A percentile compares a stretch with the other conserved stretches of the same genome.
These are phyloP conservation scores for Mythimna loreyi DNA, from an alignment of 2,888 invertebrate genomes.

Conservation along the genomic window DNA sequence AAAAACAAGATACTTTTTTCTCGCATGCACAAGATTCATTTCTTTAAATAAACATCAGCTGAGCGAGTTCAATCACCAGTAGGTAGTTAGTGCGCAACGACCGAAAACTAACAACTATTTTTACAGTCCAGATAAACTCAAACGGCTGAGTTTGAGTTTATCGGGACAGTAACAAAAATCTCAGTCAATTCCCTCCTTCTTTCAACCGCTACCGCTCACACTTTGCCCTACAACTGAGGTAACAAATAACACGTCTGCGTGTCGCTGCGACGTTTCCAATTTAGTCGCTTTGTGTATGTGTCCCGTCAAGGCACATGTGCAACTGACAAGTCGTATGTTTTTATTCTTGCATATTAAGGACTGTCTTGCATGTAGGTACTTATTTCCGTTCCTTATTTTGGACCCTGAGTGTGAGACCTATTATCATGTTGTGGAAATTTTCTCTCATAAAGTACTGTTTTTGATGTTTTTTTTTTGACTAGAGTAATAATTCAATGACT, in stretches of 20 bases:
- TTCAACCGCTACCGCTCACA: slow-evolving; percentile 28
- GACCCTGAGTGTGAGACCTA: not conserved
- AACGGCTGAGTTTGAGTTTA: too few relatives aligned
- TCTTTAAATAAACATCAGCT: too few relatives aligned
- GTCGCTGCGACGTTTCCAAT: slow-evolving; percentile 78
- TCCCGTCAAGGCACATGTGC: slow-evolving; percentile 72
- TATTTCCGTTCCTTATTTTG: slow-evolving; percentile 13
- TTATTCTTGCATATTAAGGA: slow-evolving; percentile 63
- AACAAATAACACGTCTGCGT: slow-evolving; percentile 79
- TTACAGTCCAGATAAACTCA: too few relatives aligned
- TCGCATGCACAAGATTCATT: too few relatives aligned
- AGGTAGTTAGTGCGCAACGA: too few relatives aligned
- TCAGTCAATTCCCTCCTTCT: not conserved
- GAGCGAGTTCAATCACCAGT: too few relatives aligned
- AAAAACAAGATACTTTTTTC: too few relatives aligned
- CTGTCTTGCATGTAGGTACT: slow-evolving; percentile 33
- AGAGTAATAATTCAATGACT: too few relatives aligned
- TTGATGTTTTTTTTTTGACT: too few relatives aligned
- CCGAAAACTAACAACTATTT: too few relatives aligned
- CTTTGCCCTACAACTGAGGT: slow-evolving; percentile 59
- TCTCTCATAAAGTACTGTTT: not conserved
- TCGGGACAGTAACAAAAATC: not conserved
- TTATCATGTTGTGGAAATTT: not conserved
- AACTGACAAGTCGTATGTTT: slow-evolving; percentile 64
- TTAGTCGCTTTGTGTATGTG: slow-evolving; percentile 75